phyloP scores from a whole-genome alignment of 2,888 invertebrate species.

The Plebejus argus region DNA sequence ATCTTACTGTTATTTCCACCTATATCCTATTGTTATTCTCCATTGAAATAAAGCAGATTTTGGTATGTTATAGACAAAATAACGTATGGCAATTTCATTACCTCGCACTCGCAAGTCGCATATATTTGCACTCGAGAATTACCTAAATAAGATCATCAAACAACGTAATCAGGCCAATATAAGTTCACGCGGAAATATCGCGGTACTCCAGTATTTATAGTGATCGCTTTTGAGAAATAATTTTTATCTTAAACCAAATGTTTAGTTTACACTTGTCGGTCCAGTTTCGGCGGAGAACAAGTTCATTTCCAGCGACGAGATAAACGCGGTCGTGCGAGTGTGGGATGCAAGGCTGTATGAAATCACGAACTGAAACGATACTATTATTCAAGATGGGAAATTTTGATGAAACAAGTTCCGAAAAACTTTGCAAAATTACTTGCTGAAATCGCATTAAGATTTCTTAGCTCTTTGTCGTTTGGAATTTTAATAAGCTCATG shows the following conservation, averaged over 20 bases:
- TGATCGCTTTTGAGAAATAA: conserved; percentile 43
- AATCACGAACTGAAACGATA: conserved; percentile 9
- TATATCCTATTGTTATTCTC: too few species aligned
- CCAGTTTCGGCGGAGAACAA: conserved; percentile 45
- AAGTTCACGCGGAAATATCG: neutral
- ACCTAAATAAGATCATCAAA: neutral
- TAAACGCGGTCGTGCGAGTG: conserved; percentile 36
- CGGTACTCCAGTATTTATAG: neutral
- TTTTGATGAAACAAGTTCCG: neutral
- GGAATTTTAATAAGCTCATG: too few species aligned
- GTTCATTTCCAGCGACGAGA: conserved; percentile 42
- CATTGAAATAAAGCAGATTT: neutral
- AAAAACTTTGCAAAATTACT: neutral
- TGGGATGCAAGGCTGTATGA: conserved; percentile 34
- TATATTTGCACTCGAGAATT: neutral
- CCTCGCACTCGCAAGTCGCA: too few species aligned
- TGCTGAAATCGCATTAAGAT: neutral
- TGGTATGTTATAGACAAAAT: too few species aligned
- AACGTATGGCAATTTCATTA: neutral
- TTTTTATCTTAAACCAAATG: conserved; percentile 43
- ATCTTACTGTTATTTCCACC: neutral
- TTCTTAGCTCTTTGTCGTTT: too few species aligned
- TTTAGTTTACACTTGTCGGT: conserved; percentile 44
- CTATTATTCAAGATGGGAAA: neutral
- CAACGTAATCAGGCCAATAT: conserved; percentile 5